phyloP scores from a whole-genome alignment of 2,113 vertebrate species.

The Rhynchopsitta pachyrhyncha region DNA sequence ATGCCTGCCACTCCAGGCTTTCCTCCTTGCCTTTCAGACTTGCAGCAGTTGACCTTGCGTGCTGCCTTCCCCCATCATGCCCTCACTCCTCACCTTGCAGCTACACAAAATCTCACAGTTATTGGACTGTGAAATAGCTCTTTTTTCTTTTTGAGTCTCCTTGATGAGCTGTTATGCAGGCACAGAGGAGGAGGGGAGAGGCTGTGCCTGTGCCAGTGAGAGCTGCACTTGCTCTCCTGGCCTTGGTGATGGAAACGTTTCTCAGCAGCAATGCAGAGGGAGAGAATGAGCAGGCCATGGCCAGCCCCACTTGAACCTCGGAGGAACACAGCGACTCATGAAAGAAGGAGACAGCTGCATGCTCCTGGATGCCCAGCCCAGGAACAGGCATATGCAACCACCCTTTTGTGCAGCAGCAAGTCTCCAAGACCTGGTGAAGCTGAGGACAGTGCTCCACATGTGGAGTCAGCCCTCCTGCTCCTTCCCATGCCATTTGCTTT shows the following conservation, averaged over 20 bases:
- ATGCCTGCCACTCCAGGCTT: accelerated
- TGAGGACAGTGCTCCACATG: accelerated
- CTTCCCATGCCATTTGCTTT: not conserved
- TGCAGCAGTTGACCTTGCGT: not conserved
- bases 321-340: accelerated
- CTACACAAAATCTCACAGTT: not conserved
- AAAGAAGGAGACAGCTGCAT: not conserved
- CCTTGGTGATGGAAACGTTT: not conserved
- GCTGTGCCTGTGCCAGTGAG: not conserved
- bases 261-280: not conserved
- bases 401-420: not conserved
- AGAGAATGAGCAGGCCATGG: not conserved
- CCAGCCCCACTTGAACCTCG: accelerated
- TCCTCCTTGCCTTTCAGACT: not conserved
- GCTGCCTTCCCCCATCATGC: not conserved
- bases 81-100: not conserved
- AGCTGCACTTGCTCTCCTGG: not conserved
- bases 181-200: not conserved
- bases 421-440: not conserved
- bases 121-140: slow-evolving; percentile 47
- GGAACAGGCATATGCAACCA: not conserved
- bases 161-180: not conserved
- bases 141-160: not conserved
- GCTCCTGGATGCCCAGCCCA: not conserved
- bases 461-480: not conserved